Base-by-base conservation (phyloP, 2,113 vertebrate species). In the Chionodraco myersi region DNA sequence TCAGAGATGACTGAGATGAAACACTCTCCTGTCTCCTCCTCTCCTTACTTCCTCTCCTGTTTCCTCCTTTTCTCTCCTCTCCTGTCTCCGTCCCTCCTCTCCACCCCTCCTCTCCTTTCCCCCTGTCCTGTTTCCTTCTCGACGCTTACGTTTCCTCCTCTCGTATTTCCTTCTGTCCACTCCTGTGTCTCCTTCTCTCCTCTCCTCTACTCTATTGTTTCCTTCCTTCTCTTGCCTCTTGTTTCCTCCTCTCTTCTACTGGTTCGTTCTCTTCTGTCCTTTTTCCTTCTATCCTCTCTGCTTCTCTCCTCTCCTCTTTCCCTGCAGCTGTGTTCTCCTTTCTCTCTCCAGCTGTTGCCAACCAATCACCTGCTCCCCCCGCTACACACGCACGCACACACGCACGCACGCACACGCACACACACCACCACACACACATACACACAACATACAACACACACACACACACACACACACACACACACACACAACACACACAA, bases 341-440 rank as follows among this genome's bases (percentile, higher is more conserved):
- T 86, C 71, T 80, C 77, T 81, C 77, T 81, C 87, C 89, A 91
- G 89, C 77, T 91, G 91, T 91, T 91, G 60, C 72, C 60, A 77
- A 84, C 87, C 86, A 91, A 84, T 92, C 84, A 87, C 80, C 87
- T 88, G 84, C 82, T 84, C 53, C 75, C 82, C 36, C 66, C 14
- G 34, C 58, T 41, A 64, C 30, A 30, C 30, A 4, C 30, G 4
- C 30, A 4, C 30, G 4, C 30, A 30, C 30, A 30, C 74, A 79
- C 84, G 81, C 72, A 77, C 70, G 75, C 30, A 3, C 30, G 60
- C 30, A 30, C 30, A 3, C 30, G 3, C 30, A 30, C 30, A 30
- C 30, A 4, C 30, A 30, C 74, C 79, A 82, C 81, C 72, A 79
- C 70, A 77, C 44, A 64, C 36, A 36, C 36, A 36, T 6, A 36